These are phyloP conservation scores for Drosophila willistoni DNA, from an alignment of 1,140 invertebrate genomes.

Conservation along the genomic window DNA sequence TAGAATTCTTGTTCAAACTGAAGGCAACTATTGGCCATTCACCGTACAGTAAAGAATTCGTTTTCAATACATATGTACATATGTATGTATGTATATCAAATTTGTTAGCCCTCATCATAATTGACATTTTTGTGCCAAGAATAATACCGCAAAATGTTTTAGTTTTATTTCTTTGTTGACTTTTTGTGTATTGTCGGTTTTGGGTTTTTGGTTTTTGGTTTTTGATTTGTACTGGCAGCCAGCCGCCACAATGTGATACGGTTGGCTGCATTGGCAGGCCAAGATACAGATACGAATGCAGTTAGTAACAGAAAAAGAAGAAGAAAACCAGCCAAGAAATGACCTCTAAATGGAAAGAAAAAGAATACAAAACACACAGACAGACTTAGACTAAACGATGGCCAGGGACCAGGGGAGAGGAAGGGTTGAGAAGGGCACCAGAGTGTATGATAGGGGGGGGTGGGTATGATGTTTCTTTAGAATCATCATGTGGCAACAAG, in stretches of 20 bases:
- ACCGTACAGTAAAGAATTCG: slow-evolving; percentile 37
- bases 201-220: slow-evolving; percentile 17
- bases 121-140: slow-evolving; percentile 80
- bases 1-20: neutral
- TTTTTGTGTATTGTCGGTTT: slow-evolving; percentile 14
- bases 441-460: neutral
- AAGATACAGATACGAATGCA: slow-evolving; percentile 38
- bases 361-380: slow-evolving; percentile 36
- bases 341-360: slow-evolving; percentile 69
- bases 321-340: slow-evolving; percentile 39
- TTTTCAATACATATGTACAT: slow-evolving; percentile 9
- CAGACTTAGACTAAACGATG: neutral
- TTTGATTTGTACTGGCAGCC: slow-evolving; percentile 60
- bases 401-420: too few species aligned
- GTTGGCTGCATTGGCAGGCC: slow-evolving; percentile 67
- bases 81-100: slow-evolving; percentile 22
- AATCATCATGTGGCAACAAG: slow-evolving; percentile 70
- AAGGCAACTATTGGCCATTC: slow-evolving; percentile 21
- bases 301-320: slow-evolving; percentile 13
- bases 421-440: neutral
- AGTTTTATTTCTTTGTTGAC: slow-evolving; percentile 33
- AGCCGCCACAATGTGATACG: slow-evolving; percentile 56
- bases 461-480: neutral
- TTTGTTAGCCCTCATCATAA: slow-evolving; percentile 61
- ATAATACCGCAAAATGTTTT: slow-evolving; percentile 74